Conservation (phyloP, 2,888 invertebrate genomes). For the Ophraella communa region DNA sequence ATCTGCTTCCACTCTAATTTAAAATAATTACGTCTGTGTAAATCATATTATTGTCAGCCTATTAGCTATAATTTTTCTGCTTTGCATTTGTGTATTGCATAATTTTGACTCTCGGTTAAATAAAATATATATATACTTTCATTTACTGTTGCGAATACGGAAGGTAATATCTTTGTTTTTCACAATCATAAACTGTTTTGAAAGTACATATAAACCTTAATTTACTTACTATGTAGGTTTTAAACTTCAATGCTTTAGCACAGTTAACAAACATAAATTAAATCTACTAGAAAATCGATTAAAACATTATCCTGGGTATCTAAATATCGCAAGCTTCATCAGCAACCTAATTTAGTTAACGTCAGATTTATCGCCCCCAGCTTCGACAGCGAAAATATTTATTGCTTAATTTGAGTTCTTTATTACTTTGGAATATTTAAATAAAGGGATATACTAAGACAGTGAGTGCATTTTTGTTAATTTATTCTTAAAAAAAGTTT, state of each 20-base stretch:
- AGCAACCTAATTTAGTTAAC: conserved; percentile 48
- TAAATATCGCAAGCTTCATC: conserved; percentile 30
- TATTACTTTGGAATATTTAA: conserved; percentile 53
- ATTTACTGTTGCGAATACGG: too few relatives aligned
- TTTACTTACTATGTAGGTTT: not conserved
- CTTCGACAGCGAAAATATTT: conserved; percentile 58
- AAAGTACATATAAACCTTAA: not conserved
- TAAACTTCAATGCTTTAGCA: conserved; percentile 39
- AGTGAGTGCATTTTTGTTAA: not conserved
- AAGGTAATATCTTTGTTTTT: too few relatives aligned
- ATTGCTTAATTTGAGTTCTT: conserved; percentile 57
- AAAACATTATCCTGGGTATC: conserved; percentile 29
- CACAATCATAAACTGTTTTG: too few relatives aligned
- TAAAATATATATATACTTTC: too few relatives aligned
- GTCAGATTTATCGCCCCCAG: conserved; percentile 55
- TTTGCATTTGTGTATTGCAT: too few relatives aligned
- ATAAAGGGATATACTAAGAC: conserved; percentile 34
- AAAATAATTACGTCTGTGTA: too few relatives aligned
- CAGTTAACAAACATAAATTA: not conserved
- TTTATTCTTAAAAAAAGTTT: not conserved
- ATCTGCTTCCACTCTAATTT: too few relatives aligned
- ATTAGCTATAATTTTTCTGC: too few relatives aligned
- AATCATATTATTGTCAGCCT: too few relatives aligned
- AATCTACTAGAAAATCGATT: conserved; percentile 27
- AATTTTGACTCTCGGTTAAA: too few relatives aligned